phyloP scores from a whole-genome alignment of 2,888 invertebrate species.

The Hanleya hanleyi region DNA sequence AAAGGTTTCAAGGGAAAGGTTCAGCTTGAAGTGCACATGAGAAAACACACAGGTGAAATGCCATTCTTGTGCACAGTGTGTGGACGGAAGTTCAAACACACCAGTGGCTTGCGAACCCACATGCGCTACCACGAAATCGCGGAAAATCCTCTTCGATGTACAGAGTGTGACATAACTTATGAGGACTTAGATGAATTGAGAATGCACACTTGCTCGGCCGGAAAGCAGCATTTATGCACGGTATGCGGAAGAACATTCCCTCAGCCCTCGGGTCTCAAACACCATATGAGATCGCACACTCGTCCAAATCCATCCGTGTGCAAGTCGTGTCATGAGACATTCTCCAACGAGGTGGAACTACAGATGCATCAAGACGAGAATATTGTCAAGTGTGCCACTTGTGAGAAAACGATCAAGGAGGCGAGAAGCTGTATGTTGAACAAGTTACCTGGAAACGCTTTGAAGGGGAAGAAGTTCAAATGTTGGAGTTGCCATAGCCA shows the following conservation, averaged over 20 bases:
- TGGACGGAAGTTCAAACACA: background rate
- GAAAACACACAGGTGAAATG: slow-evolving; percentile 1
- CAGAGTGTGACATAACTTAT: background rate
- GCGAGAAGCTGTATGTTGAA: background rate
- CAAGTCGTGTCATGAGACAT: background rate
- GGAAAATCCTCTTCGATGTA: background rate
- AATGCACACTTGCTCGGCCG: background rate
- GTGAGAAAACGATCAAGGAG: slow-evolving; percentile 3
- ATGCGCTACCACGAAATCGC: background rate
- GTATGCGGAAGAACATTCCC: background rate
- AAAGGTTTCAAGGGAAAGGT: background rate
- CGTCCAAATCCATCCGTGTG: background rate
- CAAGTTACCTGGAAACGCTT: background rate
- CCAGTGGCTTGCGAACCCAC: background rate
- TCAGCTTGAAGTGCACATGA: background rate
- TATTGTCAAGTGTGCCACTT: background rate
- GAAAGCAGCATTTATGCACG: background rate
- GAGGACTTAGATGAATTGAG: background rate
- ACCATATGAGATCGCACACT: background rate
- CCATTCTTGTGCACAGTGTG: background rate
- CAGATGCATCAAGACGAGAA: slow-evolving; percentile 1
- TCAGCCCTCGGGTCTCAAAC: background rate
- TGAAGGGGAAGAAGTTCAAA: slow-evolving; percentile 3
- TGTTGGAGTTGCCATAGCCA: background rate
- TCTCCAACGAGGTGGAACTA: background rate